Evolutionary conservation across 2,888 invertebrate species (phyloP).

Genomic region (Peribatodes rhomboidaria): DNA sequence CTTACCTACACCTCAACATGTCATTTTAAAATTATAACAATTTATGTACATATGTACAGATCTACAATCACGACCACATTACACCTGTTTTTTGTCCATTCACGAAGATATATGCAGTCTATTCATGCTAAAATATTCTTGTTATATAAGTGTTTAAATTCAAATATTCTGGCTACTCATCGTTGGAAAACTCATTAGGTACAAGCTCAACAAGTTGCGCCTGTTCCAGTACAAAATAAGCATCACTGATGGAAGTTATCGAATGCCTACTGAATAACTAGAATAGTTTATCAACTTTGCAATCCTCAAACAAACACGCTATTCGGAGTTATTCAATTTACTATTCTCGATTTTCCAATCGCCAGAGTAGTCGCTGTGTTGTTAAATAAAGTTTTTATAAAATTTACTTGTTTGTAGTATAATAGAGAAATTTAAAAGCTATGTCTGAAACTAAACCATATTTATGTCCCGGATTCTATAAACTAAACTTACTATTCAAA

Average conservation of each 20-base stretch:
- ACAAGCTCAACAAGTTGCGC: conserved; percentile 6
- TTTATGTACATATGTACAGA: no score
- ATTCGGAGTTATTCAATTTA: conserved; percentile 2
- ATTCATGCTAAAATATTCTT: no score
- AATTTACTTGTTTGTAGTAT: not conserved
- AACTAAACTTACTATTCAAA: no score
- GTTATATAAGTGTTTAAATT: not conserved
- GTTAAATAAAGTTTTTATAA: not conserved
- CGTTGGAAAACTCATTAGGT: not conserved
- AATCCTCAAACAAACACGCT: not conserved
- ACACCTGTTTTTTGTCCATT: no score
- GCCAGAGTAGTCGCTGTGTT: not conserved
- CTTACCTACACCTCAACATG: no score
- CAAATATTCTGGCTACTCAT: not conserved
- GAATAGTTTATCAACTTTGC: conserved; percentile 8
- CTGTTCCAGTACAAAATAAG: not conserved
- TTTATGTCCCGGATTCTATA: no score
- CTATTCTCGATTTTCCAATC: not conserved
- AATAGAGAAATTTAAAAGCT: no score
- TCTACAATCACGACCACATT: no score
- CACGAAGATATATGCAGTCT: no score
- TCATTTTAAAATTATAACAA: no score
- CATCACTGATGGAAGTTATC: conserved; percentile 1
- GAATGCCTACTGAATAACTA: not conserved
- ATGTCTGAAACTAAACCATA: no score